These are phyloP conservation scores for Thera britannica DNA, from an alignment of 2,888 invertebrate species.

Conservation along the genomic window DNA sequence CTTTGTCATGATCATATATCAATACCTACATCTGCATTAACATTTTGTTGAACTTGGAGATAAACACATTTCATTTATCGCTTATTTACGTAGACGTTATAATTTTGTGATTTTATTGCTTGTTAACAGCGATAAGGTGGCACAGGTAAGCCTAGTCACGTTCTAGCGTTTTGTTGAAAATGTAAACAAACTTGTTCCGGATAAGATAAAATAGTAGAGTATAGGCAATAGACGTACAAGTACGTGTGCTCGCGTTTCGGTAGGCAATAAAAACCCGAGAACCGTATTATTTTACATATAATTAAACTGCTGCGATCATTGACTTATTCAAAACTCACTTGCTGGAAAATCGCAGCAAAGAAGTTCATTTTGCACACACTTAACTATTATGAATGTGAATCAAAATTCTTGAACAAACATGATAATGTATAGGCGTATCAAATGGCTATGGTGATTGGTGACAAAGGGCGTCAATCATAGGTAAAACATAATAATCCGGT, in stretches of 20 bases:
- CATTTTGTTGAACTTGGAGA: slow-evolving; percentile 24
- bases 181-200: slow-evolving; percentile 83
- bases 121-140: slow-evolving; percentile 78
- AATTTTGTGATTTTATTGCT: slow-evolving; percentile 76
- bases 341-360: slow-evolving; percentile 11
- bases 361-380: slow-evolving; percentile 9
- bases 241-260: slow-evolving; percentile 50
- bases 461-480: neutral
- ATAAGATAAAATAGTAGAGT: slow-evolving; percentile 78
- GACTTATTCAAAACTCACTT: slow-evolving; percentile 24
- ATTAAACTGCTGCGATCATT: slow-evolving; percentile 27
- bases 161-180: slow-evolving; percentile 79
- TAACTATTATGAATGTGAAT: slow-evolving; percentile 3
- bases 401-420: neutral
- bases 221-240: slow-evolving; percentile 43
- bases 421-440: no score
- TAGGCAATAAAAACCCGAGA: slow-evolving; percentile 53
- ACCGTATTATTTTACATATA: slow-evolving; percentile 29
- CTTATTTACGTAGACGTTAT: slow-evolving; percentile 55
- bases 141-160: slow-evolving; percentile 76
- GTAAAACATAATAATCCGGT: slow-evolving; percentile 5
- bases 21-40: slow-evolving; percentile 22
- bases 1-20: slow-evolving; percentile 35
- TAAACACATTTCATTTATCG: slow-evolving; percentile 19
- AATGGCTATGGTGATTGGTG: no score